Conservation (phyloP, 2,888 invertebrate species). For the Drosophila conformis region DNA sequence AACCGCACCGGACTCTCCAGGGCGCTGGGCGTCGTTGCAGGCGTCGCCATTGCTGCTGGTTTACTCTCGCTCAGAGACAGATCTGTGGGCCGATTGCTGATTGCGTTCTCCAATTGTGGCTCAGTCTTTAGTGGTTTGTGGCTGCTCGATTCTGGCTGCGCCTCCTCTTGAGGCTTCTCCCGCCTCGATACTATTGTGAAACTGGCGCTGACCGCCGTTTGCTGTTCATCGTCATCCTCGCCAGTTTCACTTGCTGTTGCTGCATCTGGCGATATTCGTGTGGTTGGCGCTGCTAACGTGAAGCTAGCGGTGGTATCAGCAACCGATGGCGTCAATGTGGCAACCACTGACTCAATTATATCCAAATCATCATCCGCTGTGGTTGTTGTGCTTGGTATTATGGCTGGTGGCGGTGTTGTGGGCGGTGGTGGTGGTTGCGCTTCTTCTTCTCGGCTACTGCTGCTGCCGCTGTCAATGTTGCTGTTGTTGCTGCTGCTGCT, state of each 20-base stretch:
- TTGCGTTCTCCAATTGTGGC: conserved; percentile 30
- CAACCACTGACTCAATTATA: conserved; percentile 64
- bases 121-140: conserved; percentile 72
- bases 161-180: conserved; percentile 57
- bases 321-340: conserved; percentile 38
- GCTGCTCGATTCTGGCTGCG: conserved; percentile 27
- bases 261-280: conserved; percentile 26
- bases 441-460: conserved; percentile 50
- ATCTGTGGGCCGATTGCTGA: conserved; percentile 57
- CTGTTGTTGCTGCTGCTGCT: conserved; percentile 40
- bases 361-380: conserved; percentile 68
- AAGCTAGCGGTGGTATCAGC: conserved; percentile 81
- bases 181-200: conserved; percentile 78
- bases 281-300: conserved; percentile 74
- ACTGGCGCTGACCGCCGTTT: conserved; percentile 76
- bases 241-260: conserved; percentile 19
- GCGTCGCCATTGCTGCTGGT: conserved; percentile 29
- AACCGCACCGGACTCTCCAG: conserved; percentile 82
- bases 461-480: conserved; percentile 45
- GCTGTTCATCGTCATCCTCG: conserved; percentile 40
- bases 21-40: conserved; percentile 81
- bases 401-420: conserved; percentile 70
- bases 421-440: conserved; percentile 85
- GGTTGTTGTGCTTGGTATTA: conserved; percentile 85
- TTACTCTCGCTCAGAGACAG: conserved; percentile 49